Conservation (phyloP, 2,113 vertebrate genomes). For the Neofelis nebulosa region DNA sequence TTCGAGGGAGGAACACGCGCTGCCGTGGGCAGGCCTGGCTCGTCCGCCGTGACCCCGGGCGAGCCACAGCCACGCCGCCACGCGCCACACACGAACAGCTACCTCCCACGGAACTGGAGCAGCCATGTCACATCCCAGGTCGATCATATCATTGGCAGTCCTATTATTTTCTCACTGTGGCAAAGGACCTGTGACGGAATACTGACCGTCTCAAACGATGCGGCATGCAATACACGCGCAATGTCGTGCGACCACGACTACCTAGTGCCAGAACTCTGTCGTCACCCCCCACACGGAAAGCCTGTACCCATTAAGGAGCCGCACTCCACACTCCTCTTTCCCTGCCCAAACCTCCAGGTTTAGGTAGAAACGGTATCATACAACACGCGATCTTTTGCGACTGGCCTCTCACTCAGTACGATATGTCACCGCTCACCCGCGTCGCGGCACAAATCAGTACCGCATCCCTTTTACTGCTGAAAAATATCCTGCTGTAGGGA, state of each 20-base stretch:
- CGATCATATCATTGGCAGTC: not conserved
- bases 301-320: accelerated
- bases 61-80: too few species aligned
- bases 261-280: not conserved
- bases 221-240: too few species aligned
- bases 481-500: accelerated
- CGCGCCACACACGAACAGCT: accelerated
- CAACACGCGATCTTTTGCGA: accelerated
- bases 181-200: not conserved
- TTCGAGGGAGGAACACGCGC: accelerated
- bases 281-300: not conserved
- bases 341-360: not conserved
- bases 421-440: accelerated
- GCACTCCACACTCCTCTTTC: not conserved
- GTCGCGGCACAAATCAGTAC: accelerated
- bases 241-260: not conserved
- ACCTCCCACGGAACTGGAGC: not conserved
- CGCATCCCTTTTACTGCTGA: not conserved
- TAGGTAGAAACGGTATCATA: accelerated
- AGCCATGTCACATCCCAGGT: not conserved
- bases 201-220: not conserved
- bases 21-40: not conserved
- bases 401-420: not conserved
- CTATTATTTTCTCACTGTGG: accelerated
- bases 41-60: accelerated